Conservation (phyloP, 2,797 vertebrate species). For the Phalanger gymnotis region DNA sequence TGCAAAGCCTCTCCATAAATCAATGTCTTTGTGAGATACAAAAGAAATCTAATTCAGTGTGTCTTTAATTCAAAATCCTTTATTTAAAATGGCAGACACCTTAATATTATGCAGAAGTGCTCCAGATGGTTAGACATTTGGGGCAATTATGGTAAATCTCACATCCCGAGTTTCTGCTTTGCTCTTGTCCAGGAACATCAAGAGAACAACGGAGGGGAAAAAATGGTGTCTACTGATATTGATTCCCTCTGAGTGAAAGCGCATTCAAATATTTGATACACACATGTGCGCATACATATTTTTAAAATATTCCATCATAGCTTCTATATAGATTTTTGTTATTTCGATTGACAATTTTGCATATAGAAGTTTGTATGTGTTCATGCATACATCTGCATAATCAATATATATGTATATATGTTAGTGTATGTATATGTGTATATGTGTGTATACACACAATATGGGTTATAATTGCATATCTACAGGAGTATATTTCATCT, state of each 20-base stretch:
- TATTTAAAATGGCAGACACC: slow-evolving; percentile 69
- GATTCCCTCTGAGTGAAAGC: neutral
- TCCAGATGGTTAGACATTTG: slow-evolving; percentile 53
- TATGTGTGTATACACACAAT: neutral
- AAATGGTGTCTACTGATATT: neutral
- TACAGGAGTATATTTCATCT: neutral
- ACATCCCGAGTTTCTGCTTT: slow-evolving; percentile 25
- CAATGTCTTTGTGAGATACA: slow-evolving; percentile 79
- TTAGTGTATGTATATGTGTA: neutral
- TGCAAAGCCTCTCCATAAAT: slow-evolving; percentile 84
- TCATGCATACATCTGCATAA: neutral
- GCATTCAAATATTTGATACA: neutral
- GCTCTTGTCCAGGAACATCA: slow-evolving; percentile 3
- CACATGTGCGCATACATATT: neutral
- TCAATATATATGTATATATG: neutral
- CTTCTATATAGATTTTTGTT: neutral
- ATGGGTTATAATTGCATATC: neutral
- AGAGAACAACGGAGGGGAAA: neutral
- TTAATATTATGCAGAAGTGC: slow-evolving; percentile 65
- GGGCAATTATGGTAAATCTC: slow-evolving; percentile 44
- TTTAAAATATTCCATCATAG: neutral
- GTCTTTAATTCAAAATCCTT: slow-evolving; percentile 76
- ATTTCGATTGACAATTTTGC: neutral
- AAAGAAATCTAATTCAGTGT: slow-evolving; percentile 66
- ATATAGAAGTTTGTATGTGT: neutral